Evolutionary conservation across 2,888 invertebrate genomes (phyloP), one percentile per base, ranked within the genome.

Genomic region (Eristalinus aeneus): DNA sequence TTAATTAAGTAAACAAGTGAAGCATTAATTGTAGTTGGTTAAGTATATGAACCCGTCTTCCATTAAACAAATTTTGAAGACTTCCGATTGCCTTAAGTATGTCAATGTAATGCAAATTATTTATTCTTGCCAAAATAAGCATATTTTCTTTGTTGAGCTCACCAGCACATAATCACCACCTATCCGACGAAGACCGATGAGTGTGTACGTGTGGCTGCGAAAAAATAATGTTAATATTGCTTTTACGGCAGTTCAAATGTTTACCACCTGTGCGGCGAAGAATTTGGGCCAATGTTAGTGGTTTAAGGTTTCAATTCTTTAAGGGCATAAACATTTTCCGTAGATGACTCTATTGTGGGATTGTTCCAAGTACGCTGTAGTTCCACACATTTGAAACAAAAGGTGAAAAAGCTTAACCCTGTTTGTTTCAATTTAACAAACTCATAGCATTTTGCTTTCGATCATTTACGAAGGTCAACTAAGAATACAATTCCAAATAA

Each of bases 231-330:
- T 60, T 58, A 64, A 20, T 63, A 63, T 6, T 39, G 77, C 56
- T 46, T 20, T 32, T 31, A 10, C 31, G 69, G 39, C 56, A 58
- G 53, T 53, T 12, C 20, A 32, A 22, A 58, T 65, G 34, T 65
- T 60, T 34, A 2, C 16, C 16, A 53, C 46, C 46, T 9, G 22
- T n/a, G 22, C 16, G 46, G 23, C 31, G 32, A 58, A 58, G n/a
- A 67, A 72, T 65, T 53, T 78, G 58, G 78, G 72, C 60, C 78
- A 78, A 78, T 78, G 78, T 78, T 78, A 78, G 72, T 78, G 71
- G 32, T 65, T 72, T 65, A 23, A 5, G 16, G 61, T 34, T 54
- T 56, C 22, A 12, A 11, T 71, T 71, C 56, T 64, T 64, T 71
- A 58, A 12, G 63, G 39, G 32, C 12, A 39, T 10, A 23, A 16